phyloP scores from a whole-genome alignment of 2,797 vertebrate genomes.

The Phrynocephalus vlangalii region DNA sequence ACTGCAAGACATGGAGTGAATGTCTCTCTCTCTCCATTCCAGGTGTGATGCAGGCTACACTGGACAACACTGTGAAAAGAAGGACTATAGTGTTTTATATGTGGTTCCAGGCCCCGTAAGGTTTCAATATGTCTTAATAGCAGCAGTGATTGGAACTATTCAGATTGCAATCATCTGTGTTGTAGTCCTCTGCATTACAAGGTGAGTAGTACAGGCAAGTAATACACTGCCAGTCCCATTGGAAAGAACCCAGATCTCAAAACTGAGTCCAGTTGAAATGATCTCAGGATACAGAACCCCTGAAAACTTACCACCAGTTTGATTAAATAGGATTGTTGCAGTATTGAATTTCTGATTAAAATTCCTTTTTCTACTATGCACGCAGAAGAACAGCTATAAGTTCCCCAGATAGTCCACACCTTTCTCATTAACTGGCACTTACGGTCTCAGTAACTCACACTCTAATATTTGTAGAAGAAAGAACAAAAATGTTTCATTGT shows the following conservation, averaged over 20 bases:
- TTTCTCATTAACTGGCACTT: too few species aligned
- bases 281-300: neutral
- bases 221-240: neutral
- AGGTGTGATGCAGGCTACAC: slow-evolving; percentile 97
- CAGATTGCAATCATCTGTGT: slow-evolving; percentile 99
- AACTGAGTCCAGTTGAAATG: neutral
- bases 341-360: too few species aligned
- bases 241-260: neutral
- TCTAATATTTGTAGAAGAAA: too few species aligned
- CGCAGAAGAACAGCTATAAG: too few species aligned
- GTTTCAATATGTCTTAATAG: slow-evolving; percentile 97
- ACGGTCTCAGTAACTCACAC: too few species aligned
- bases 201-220: slow-evolving; percentile 81
- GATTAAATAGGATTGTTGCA: neutral
- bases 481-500: too few species aligned
- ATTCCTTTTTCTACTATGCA: too few species aligned
- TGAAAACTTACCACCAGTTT: neutral
- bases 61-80: slow-evolving; percentile 97
- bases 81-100: slow-evolving; percentile 97
- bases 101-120: slow-evolving; percentile 97
- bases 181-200: slow-evolving; percentile 99
- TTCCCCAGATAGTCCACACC: too few species aligned
- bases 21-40: slow-evolving; percentile 51
- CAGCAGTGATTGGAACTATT: slow-evolving; percentile 97
- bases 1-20: neutral